phyloP scores from a whole-genome alignment of 2,797 vertebrate genomes.

The Falco naumanni region DNA sequence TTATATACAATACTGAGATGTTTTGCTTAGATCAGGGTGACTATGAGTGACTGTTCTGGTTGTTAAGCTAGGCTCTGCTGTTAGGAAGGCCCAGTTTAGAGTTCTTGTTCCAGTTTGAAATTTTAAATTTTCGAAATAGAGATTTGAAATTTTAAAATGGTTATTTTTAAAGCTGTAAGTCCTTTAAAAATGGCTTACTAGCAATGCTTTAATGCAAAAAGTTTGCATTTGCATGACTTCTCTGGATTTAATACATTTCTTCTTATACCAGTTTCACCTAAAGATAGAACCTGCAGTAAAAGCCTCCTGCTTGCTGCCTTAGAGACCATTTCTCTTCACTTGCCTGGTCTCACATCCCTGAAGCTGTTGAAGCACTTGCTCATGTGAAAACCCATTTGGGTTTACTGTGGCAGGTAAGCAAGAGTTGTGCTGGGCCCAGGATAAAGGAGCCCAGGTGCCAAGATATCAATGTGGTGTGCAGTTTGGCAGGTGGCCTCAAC shows the following conservation, averaged over 20 bases:
- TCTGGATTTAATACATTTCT: background rate
- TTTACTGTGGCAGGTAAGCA: background rate
- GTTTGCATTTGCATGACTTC: background rate
- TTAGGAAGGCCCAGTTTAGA: background rate
- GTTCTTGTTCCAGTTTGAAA: background rate
- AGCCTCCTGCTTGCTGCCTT: background rate
- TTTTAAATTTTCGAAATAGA: background rate
- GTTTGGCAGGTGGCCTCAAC: background rate
- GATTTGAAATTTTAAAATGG: background rate
- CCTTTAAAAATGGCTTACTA: background rate
- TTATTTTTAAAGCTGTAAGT: background rate
- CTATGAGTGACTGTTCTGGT: background rate
- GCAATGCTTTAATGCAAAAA: background rate
- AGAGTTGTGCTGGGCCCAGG: fast-evolving
- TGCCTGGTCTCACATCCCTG: background rate
- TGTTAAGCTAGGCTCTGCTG: background rate
- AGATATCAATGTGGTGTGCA: fast-evolving
- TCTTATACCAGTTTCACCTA: background rate
- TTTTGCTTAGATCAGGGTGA: background rate
- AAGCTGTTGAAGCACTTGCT: background rate
- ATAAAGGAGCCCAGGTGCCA: background rate
- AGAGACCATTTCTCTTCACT: background rate
- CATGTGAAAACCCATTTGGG: background rate
- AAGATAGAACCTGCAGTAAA: background rate
- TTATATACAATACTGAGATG: background rate